Base-by-base conservation (phyloP, 2,113 vertebrate genomes). In the Chamaetylas fuelleborni region DNA sequence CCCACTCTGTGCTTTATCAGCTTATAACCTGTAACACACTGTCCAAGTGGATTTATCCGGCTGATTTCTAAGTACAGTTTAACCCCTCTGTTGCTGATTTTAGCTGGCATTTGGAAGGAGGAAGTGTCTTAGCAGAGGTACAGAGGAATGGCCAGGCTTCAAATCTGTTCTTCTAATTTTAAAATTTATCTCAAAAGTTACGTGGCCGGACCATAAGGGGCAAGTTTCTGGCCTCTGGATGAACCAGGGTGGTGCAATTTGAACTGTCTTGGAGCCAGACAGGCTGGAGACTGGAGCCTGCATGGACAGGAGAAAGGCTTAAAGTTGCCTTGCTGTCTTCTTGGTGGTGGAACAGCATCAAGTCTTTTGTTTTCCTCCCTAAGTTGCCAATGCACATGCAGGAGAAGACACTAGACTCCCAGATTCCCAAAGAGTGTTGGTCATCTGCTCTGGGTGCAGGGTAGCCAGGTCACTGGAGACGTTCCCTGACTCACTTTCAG, bases 131-230 rank as follows among this genome's bases (percentile, higher is more conserved):
- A 40, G 5, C 34, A 71, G 60, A 66, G 26, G 19, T 47, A 45
- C 13, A 51, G 29, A 58, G 25, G 15, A 74, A 33, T 1, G 1
- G 14, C 86, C 28, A 72, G 57, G 42, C 20, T 93, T 50, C 15
- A 57, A 8, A 65, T 53, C n/a, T 47, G 3, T 60, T 79, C 6
- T 54, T 42, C 51, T 69, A 7, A 33, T 54, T 24, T 53, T n/a
- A 94, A 91, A 62, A 58, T 60, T 20, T 65, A 3, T 57, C n/a
- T 77, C 4, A 85, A 72, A 28, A 51, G 38, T 72, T 50, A 24
- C 2, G 2, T n/a, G 19, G 14, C 0, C 0, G 45, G 40, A 64
- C 40, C 6, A 1, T 76, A 53, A 76, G 19, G 26, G 9, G 11
- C 9, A 71, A 6, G 23, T 56, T 84, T 67, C 40, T 57, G 71